Evolutionary conservation across 2,113 vertebrate genomes (phyloP).

Genomic region (Scortum barcoo): DNA sequence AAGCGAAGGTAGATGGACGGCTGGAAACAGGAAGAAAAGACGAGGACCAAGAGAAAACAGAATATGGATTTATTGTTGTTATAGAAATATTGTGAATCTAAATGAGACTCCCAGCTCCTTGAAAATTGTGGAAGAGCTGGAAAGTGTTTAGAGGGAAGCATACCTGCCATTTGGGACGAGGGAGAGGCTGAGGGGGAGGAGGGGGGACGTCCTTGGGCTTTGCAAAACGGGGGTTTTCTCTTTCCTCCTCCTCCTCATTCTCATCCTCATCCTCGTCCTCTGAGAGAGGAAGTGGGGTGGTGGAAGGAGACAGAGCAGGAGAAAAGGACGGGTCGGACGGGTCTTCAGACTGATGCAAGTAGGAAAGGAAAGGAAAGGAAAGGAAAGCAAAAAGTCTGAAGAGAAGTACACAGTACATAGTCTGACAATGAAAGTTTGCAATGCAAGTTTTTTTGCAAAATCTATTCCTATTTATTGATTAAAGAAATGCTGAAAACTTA

Average conservation of each 20-base stretch:
- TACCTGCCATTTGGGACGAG: constrained; percentile 80
- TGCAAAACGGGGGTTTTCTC: constrained; percentile 78
- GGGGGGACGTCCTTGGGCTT: constrained; percentile 65
- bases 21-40: constrained; percentile 54
- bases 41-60: background rate
- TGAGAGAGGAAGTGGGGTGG: constrained; percentile 45
- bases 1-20: constrained; percentile 78
- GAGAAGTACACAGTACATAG: background rate
- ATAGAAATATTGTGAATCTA: background rate
- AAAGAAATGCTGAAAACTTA: too few relatives aligned
- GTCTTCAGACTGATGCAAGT: constrained; percentile 48
- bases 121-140: background rate
- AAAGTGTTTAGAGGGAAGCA: background rate
- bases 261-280: constrained; percentile 54
- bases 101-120: background rate
- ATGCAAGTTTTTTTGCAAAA: too few relatives aligned
- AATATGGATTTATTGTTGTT: background rate
- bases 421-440: too few relatives aligned
- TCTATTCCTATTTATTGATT: too few relatives aligned
- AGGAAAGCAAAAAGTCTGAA: background rate
- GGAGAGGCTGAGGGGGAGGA: constrained; percentile 44
- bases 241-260: constrained; percentile 22
- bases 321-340: constrained; percentile 36
- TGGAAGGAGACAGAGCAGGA: constrained; percentile 56
- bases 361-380: background rate